Conservation (phyloP, 2,113 vertebrate species). For the Carassius carassius region DNA sequence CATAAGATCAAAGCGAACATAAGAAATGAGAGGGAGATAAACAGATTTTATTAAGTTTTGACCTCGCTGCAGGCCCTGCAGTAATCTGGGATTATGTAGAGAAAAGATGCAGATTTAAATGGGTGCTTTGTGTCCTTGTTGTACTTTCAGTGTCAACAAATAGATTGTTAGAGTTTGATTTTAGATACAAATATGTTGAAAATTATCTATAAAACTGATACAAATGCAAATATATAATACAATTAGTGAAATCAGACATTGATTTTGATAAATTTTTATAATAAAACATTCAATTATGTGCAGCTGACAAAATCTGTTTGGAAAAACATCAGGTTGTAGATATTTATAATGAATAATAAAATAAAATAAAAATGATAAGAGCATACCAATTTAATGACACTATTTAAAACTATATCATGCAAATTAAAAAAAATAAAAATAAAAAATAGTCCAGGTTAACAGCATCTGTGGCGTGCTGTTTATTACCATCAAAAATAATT, state of each 20-base stretch:
- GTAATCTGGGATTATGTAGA: background rate
- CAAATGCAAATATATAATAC: background rate
- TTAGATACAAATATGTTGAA: background rate
- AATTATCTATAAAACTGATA: background rate
- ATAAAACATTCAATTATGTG: background rate
- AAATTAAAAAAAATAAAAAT: background rate
- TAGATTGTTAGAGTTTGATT: background rate
- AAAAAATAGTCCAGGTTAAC: background rate
- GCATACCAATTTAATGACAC: background rate
- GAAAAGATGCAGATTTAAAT: background rate
- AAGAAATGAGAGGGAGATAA: background rate
- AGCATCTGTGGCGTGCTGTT: background rate
- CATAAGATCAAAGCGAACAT: background rate
- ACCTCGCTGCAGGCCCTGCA: background rate
- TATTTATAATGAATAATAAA: background rate
- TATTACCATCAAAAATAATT: background rate
- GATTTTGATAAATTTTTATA: background rate
- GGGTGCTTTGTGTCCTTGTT: background rate
- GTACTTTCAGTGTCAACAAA: background rate
- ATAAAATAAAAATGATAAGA: constrained; percentile 3
- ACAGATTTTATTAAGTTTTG: background rate
- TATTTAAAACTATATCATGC: background rate
- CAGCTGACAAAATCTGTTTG: background rate
- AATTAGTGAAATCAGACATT: background rate
- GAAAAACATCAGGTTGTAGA: background rate